Base-by-base conservation (phyloP, 53 echinoderm and acorn worm species). In the Mesocentrotus franciscanus region DNA sequence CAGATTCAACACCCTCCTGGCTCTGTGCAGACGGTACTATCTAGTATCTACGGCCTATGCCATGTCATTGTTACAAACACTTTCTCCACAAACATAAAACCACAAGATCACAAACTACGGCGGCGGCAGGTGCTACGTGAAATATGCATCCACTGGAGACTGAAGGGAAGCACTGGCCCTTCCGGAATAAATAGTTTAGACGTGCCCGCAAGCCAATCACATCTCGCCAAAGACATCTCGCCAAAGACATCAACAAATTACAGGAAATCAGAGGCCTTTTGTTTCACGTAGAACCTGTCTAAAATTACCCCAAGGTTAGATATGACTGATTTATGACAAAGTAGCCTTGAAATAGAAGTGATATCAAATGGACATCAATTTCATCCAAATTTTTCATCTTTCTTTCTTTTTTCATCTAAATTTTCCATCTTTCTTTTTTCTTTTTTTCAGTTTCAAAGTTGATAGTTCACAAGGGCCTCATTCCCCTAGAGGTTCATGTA, bases 81-180 rank as follows among this genome's bases (percentile, higher is more conserved):
- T 87, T 58, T 56, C 58, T 87, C 59, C 0, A 87, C 87, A 87
- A 87, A 87, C 87, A 59, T 0, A 15, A 55, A 27, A 87, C 56
- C 84, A 58, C 27, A 87, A 56, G 87, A 87, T 87, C n/a, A 59
- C 29, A 58, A 58, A 59, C 10, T 27, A 58, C 58, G 13, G 58
- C n/a, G 13, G 58, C n/a, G 74, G 74, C 92, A 92, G 92, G 92
- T 92, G 92, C 20, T 56, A 15, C 56, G n/a, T 92, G 92, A 92
- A 92, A 92, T 92, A 92, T 92, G 75, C 92, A 92, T 71, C 74
- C 29, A 49, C 74, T 49, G 49, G n/a, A n/a, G n/a, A n/a, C n/a
- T 55, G 7, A 22, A 24, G 90, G 91, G 62, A 61, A 91, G 29
- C 61, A 8, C 9, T 20, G 91, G 91, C 56, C 91, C 66, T 91